Evolutionary conservation across 2,113 vertebrate species (phyloP).

Genomic region (Nothobranchius furzeri): DNA sequence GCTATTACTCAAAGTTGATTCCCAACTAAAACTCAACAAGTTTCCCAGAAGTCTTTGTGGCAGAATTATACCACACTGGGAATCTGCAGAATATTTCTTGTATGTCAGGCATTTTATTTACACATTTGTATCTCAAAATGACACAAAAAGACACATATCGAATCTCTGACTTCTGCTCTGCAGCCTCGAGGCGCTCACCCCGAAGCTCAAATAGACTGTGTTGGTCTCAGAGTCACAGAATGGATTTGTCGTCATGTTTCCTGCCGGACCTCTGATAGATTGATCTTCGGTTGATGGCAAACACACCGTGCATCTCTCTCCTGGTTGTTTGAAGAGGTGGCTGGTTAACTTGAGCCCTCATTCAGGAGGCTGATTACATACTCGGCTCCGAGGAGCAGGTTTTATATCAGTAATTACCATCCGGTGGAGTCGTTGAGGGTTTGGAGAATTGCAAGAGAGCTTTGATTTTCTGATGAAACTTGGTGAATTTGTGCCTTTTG

Average conservation of each 20-base stretch:
- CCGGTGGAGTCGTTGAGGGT: conserved; percentile 31
- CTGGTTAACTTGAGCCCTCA: conserved; percentile 39
- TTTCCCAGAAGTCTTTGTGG: no score
- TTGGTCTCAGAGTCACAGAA: not conserved
- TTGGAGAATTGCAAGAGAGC: conserved; percentile 50
- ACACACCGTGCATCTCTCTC: conserved; percentile 11
- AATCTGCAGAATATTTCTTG: no score
- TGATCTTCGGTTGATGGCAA: conserved; percentile 11
- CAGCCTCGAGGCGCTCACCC: not conserved
- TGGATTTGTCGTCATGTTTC: not conserved
- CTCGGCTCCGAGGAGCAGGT: conserved; percentile 51
- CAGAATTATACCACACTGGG: no score
- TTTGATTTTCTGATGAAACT: conserved; percentile 22
- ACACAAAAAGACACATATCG: no score
- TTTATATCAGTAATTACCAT: conserved; percentile 67
- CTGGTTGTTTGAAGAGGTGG: conserved; percentile 44
- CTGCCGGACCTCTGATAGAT: conserved; percentile 17
- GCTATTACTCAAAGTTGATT: no score
- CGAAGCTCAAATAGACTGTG: not conserved
- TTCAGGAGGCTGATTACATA: conserved; percentile 62
- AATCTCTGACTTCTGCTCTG: not conserved
- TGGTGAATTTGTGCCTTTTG: conserved; percentile 13
- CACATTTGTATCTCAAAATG: no score
- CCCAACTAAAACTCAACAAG: no score
- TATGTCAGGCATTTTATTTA: no score